phyloP scores from a whole-genome alignment of 2,113 vertebrate species.

The Balaeniceps rex region DNA sequence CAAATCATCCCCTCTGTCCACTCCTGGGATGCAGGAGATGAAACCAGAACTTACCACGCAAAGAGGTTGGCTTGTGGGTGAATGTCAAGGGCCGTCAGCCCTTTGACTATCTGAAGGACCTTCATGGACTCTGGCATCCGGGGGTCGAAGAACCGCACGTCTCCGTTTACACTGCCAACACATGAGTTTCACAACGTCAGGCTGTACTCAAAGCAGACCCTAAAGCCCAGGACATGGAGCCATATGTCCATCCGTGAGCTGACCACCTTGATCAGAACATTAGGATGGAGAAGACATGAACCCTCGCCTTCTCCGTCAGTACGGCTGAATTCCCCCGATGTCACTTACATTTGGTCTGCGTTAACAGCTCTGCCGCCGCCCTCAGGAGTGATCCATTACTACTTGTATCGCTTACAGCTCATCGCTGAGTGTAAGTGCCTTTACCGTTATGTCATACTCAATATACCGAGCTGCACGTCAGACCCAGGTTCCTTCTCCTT shows the following conservation, averaged over 20 bases:
- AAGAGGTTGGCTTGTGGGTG: conserved; percentile 95
- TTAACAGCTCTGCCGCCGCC: not conserved
- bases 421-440: rapidly evolving
- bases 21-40: not conserved
- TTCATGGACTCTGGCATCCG: conserved; percentile 89
- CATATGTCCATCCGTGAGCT: rapidly evolving
- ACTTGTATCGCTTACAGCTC: not conserved
- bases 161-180: conserved; percentile 87
- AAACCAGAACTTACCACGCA: conserved; percentile 83
- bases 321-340: rapidly evolving
- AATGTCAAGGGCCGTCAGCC: conserved; percentile 93
- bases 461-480: rapidly evolving
- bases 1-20: not conserved
- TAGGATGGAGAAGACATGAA: rapidly evolving
- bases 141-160: conserved; percentile 93
- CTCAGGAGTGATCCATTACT: not conserved
- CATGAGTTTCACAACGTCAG: not conserved
- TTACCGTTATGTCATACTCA: not conserved
- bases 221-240: rapidly evolving
- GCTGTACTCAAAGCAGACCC: rapidly evolving
- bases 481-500: not conserved
- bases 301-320: not conserved
- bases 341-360: rapidly evolving
- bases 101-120: conserved; percentile 93
- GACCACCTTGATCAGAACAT: rapidly evolving